phyloP scores from a whole-genome alignment of 2,113 vertebrate genomes.

The Stegastes partitus region DNA sequence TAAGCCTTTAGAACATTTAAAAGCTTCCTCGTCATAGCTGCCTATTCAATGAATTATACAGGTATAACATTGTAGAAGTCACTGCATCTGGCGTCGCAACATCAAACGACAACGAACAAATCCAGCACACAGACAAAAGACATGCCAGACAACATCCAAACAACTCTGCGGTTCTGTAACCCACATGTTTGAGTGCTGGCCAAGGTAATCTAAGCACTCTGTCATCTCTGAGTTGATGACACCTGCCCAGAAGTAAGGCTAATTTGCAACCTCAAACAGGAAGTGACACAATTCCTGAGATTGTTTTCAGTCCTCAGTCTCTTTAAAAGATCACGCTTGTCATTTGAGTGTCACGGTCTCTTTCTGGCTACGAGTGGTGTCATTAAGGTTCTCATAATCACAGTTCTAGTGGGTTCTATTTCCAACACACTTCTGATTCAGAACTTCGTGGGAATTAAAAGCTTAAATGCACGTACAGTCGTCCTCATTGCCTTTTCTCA shows the following conservation, averaged over 20 bases:
- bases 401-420: background rate
- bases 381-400: background rate
- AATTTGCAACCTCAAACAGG: background rate
- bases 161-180: background rate
- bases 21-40: no score
- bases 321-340: background rate
- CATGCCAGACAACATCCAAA: background rate
- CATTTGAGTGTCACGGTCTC: background rate
- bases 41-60: no score
- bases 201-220: background rate
- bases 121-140: constrained; percentile 1
- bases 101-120: background rate
- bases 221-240: constrained; percentile 17
- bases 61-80: no score
- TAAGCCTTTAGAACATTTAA: no score
- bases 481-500: no score
- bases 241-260: background rate
- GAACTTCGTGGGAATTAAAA: background rate
- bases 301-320: background rate
- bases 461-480: no score
- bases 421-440: background rate
- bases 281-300: constrained; percentile 3
- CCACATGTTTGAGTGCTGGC: background rate
- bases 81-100: no score
- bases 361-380: background rate